Conservation (phyloP, 35 echinoderm and acorn worm genomes). For the Stichopus chloronotus region DNA sequence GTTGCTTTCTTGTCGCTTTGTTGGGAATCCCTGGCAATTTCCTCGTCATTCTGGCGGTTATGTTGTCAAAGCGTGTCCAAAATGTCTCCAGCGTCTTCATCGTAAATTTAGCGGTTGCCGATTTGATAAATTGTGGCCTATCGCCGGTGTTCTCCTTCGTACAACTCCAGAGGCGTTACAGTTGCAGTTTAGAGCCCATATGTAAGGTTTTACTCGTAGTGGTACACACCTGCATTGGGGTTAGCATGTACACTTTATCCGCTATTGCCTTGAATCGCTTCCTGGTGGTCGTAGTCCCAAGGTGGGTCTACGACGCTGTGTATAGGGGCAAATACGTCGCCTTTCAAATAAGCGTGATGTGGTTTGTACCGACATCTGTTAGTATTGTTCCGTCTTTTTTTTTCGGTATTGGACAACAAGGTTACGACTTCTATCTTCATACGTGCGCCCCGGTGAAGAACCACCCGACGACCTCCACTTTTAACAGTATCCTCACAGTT, state of each 20-base stretch:
- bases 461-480: slow-evolving; percentile 10
- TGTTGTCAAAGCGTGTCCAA: background rate
- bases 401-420: background rate
- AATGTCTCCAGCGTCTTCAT: background rate
- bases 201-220: background rate
- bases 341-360: background rate
- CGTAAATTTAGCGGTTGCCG: slow-evolving; percentile 3
- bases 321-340: background rate
- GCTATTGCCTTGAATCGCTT: slow-evolving; percentile 25
- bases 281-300: background rate
- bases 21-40: slow-evolving; percentile 6
- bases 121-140: background rate
- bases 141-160: background rate
- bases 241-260: background rate
- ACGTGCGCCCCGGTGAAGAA: slow-evolving; percentile 19
- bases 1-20: background rate
- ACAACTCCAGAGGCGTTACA: background rate
- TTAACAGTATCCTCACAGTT: background rate
- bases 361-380: background rate
- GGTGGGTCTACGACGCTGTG: background rate
- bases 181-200: background rate
- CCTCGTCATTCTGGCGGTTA: background rate
- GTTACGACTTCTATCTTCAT: background rate
- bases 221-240: background rate
- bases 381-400: background rate